Base-by-base conservation (phyloP, 2,113 vertebrate genomes). In the Daphoenositta chrysoptera region DNA sequence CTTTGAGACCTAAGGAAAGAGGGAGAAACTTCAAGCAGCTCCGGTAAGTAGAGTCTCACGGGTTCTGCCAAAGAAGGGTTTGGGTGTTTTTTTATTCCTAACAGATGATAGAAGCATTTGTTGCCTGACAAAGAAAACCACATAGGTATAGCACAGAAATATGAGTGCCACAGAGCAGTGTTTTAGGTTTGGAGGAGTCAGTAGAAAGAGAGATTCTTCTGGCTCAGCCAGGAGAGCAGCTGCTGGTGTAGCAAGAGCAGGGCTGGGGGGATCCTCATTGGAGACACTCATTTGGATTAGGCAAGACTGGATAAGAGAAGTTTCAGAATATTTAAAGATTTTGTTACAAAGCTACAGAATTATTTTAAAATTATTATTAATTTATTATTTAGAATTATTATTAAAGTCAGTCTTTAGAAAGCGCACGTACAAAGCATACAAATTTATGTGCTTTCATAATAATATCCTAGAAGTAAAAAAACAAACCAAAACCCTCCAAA, bases 391-490 rank as follows among this genome's bases (percentile, higher is more conserved):
- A n/a, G n/a, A n/a, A n/a, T n/a, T n/a, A n/a, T n/a, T n/a, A n/a
- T n/a, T n/a, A n/a, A n/a, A n/a, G n/a, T n/a, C n/a, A n/a, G n/a
- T 27, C 60, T 75, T 45, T 28, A 13, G 24, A 63, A 56, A 48
- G 71, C 0, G 0, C 4, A 27, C 0, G 0, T 9, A 28, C 27
- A 20, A 45, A 33, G 60, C 19, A 14, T 1, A 28, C 3, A 23
- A 12, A 63, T 40, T 15, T 19, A 17, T 1, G 0, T 21, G 22
- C n/a, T 66, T 40, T 21, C 37, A 15, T 28, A n/a, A 54, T 18
- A 48, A 11, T 13, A 63, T 42, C 39, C 20, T 7, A 48, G 31
- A 73, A 35, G 5, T 19, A 45, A 72, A 54, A 48, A 61, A 4
- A 0, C 5, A 21, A 54, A 57, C 13, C 4, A 26, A 83, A 83